phyloP scores from a whole-genome alignment of 2,797 vertebrate species.

The Etheostoma nigrum region DNA sequence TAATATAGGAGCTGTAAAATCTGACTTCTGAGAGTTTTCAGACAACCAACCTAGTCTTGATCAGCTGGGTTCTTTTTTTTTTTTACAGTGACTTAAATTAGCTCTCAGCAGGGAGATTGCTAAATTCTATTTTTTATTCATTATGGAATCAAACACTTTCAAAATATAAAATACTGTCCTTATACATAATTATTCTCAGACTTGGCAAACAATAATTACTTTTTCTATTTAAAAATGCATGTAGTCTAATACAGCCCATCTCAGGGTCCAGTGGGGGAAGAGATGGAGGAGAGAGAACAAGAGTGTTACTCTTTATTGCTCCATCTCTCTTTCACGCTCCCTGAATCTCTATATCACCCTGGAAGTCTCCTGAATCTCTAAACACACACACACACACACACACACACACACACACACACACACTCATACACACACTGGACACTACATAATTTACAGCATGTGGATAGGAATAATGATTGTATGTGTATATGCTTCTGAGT shows the following conservation, averaged over 20 bases:
- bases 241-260: conserved; percentile 45
- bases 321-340: conserved; percentile 75
- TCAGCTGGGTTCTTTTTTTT: conserved; percentile 20
- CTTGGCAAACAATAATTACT: conserved; percentile 48
- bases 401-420: too few species aligned
- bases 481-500: neutral
- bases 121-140: conserved; percentile 38
- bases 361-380: conserved; percentile 59
- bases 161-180: conserved; percentile 39
- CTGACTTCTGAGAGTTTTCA: conserved; percentile 5
- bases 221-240: conserved; percentile 52
- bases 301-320: conserved; percentile 66
- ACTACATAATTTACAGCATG: conserved; percentile 32
- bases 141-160: conserved; percentile 41
- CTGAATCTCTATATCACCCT: conserved; percentile 63
- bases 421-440: neutral
- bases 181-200: conserved; percentile 50
- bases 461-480: conserved; percentile 39
- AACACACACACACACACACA: conserved; percentile 28
- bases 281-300: conserved; percentile 53
- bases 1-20: conserved; percentile 21
- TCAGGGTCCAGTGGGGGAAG: conserved; percentile 58
- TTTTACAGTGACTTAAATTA: conserved; percentile 34
- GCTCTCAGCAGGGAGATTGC: conserved; percentile 43
- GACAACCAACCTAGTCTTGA: neutral